Conservation (phyloP, 1,140 invertebrate species). For the Apis laboriosa region DNA sequence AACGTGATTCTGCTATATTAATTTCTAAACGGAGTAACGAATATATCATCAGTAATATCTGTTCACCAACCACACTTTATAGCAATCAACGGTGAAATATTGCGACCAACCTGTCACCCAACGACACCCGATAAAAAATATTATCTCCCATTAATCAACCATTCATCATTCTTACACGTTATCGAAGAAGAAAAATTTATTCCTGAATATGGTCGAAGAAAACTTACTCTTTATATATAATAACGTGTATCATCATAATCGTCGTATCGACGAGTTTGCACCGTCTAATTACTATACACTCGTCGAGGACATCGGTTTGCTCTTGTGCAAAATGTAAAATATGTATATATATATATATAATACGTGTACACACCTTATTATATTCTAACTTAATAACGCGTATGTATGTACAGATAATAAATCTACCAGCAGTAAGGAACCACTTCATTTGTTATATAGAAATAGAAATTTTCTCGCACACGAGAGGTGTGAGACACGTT, state of each 20-base stretch:
- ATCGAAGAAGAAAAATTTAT: not conserved
- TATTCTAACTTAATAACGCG: not conserved
- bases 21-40: not conserved
- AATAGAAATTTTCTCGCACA: conserved; percentile 39
- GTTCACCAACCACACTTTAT: too few relatives aligned
- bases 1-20: not conserved
- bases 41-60: too few relatives aligned
- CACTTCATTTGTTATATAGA: conserved; percentile 11
- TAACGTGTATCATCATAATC: not conserved
- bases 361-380: not conserved
- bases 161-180: not conserved
- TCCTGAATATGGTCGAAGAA: not conserved
- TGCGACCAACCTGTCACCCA: not conserved
- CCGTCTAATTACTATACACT: not conserved
- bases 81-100: too few relatives aligned
- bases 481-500: not conserved
- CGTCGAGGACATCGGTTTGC: conserved; percentile 1
- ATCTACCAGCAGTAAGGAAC: not conserved
- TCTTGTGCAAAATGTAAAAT: not conserved
- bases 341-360: not conserved
- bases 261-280: not conserved
- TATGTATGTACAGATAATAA: conserved; percentile 11
- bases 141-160: not conserved
- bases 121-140: not conserved
- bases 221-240: not conserved